Base-by-base conservation (phyloP, 2,113 vertebrate genomes). In the Etheostoma spectabile region DNA sequence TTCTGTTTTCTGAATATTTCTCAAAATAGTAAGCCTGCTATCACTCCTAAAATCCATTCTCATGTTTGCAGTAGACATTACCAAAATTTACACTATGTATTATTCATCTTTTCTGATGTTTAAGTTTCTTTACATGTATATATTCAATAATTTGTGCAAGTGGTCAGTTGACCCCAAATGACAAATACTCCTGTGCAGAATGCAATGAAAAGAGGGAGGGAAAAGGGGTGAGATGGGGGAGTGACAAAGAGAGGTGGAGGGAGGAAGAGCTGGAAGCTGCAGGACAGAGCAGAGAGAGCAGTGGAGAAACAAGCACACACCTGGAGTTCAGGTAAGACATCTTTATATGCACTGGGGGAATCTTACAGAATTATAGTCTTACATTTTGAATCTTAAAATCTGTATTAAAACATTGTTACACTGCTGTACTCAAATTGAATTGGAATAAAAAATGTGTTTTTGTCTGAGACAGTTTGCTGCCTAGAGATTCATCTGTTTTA, bases 281-380 rank as follows among this genome's bases (percentile, higher is more conserved):
- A 71, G 84, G 82, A 62, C 84, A 87, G 79, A 85, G 19, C 56
- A 52, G 61, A 59, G 64, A 27, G 53, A 80, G 88, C 68, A 48
- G 77, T 30, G 0, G 66, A 52, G 55, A 72, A 72, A 61, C 65
- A 63, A 63, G 52, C 71, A 77, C 83, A 33, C 83, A 84, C 87
- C 86, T 82, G 63, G 16, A 73, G 75, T 35, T 3, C 88, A 94
- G 92, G 93, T 94, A 90, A 15, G 88, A 82, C 14, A 46, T 48
- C 1, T 35, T 55, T 45, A 49, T 8, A 45, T 15, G 6, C 4
- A 56, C 22, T 33, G 2, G 15, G 30, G 16, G 5, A 5, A 55
- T 24, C 1, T 38, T 0, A 18, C 3, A 22, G 35, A n/a, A n/a
- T 33, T 8, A 6, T 8, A 8, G n/a, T 49, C 14, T 18, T 16